Evolutionary conservation across 2,113 vertebrate species (phyloP), one percentile per base, ranked within the genome.

Genomic region (Heliornis fulica): DNA sequence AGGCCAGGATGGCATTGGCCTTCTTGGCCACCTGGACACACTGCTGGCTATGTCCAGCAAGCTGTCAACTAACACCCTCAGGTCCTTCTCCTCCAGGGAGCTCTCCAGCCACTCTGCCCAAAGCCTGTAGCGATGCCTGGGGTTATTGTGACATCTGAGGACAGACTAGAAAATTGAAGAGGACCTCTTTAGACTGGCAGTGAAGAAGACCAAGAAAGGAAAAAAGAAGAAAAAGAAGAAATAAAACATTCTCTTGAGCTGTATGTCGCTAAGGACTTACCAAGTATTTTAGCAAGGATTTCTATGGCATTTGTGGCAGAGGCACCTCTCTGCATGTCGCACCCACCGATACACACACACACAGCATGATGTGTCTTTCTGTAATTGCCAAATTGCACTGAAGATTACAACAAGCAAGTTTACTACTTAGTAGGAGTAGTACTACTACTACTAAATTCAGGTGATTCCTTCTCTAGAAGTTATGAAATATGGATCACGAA

Each of bases 401-500:
- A 93, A 84, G 48, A 84, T 79, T 72, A 71, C 34, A 69, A 23
- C 29, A 78, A 56, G 11, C 29, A 68, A 71, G 40, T 75, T 89
- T 53, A 65, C 48, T 76, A 71, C 78, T 41, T n/a, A n/a, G n/a
- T n/a, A n/a, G n/a, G n/a, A n/a, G 8, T 71, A 45, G 64, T 91
- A 78, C 60, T 89, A 76, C 53, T 87, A 26, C n/a, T 15, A 64
- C 85, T 89, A n/a, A n/a, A 94, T 80, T 82, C 45, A 94, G 89
- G 57, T 36, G 60, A 71, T 63, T 94, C 19, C n/a, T 70, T 91
- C 81, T 59, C 87, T 53, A 89, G 57, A 95, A 92, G 77, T 91
- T 97, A 89, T 26, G 60, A 95, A 96, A 93, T 68, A 65, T 36
- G 77, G 74, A 72, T 75, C 75, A 85, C 60, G 38, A 94, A 59